These are phyloP conservation scores for Bombus polaris DNA, from an alignment of 1,140 invertebrate species.

Conservation along the genomic window DNA sequence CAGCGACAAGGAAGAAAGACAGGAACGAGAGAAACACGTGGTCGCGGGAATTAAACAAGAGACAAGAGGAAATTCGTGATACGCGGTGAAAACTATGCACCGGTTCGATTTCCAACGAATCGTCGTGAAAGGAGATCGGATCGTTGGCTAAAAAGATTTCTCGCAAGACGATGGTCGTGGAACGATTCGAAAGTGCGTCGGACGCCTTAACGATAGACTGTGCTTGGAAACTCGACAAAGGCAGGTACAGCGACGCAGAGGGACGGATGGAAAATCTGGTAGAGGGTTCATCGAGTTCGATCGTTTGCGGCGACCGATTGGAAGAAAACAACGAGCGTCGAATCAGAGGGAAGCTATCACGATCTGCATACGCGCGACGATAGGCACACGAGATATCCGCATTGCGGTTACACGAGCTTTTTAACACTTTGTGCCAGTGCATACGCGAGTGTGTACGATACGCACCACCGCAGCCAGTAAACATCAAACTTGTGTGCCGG, in stretches of 20 bases:
- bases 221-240: not conserved
- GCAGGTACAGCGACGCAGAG: not conserved
- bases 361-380: conserved; percentile 54
- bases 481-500: conserved; percentile 61
- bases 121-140: not conserved
- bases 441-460: conserved; percentile 37
- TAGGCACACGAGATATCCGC: conserved; percentile 68
- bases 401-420: conserved; percentile 71
- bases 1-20: not conserved
- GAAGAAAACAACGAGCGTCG: conserved; percentile 39
- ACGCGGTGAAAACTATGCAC: conserved; percentile 5
- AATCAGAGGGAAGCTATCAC: conserved; percentile 10
- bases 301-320: conserved; percentile 23
- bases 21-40: not conserved
- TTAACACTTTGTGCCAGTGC: conserved; percentile 55
- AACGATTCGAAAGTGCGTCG: not conserved
- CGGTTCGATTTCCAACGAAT: conserved; percentile 35
- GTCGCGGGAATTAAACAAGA: not conserved
- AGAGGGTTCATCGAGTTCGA: conserved; percentile 14
- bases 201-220: not conserved
- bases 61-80: conserved; percentile 11
- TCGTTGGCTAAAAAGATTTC: conserved; percentile 6
- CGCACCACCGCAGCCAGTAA: conserved; percentile 59
- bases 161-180: conserved; percentile 10
- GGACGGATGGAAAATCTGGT: conserved; percentile 14